A percentile compares a stretch with the other conserved stretches of the same genome.
phyloP scores from a whole-genome alignment of 1,140 invertebrate genomes.

The Nomia melanderi region DNA sequence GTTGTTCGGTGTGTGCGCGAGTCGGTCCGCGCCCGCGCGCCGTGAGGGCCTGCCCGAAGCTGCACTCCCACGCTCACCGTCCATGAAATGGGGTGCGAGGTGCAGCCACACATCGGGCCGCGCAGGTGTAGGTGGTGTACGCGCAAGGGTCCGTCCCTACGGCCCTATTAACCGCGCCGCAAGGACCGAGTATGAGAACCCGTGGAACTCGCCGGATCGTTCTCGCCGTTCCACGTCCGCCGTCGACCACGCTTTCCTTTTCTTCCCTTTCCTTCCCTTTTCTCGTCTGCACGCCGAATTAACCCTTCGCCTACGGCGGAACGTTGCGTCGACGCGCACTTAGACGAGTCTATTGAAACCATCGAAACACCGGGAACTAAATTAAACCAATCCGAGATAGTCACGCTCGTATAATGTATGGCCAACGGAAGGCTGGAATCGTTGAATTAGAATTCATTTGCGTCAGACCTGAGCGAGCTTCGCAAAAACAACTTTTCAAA shows the following conservation, averaged over 20 bases:
- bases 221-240: neutral
- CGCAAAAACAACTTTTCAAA: no score
- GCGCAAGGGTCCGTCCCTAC: constrained; percentile 55
- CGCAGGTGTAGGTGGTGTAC: constrained; percentile 64
- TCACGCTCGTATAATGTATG: no score
- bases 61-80: constrained; percentile 77
- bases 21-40: constrained; percentile 43
- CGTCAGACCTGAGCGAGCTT: no score
- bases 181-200: constrained; percentile 51
- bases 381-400: no score
- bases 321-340: no score
- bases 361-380: no score
- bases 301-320: no score
- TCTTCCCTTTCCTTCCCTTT: neutral
- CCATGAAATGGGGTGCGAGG: constrained; percentile 75
- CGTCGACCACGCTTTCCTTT: neutral
- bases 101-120: constrained; percentile 61
- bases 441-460: no score
- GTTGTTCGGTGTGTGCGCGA: neutral
- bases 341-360: no score
- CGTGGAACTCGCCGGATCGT: constrained; percentile 1
- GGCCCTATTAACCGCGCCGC: constrained; percentile 57
- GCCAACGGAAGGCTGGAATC: no score
- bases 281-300: no score
- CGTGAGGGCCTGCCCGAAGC: constrained; percentile 72